Percentiles rank a stretch among this genome's conserved stretches.
These are phyloP conservation scores for Pseudorasbora parva DNA, from an alignment of 2,113 vertebrate genomes.

Conservation along the genomic window DNA sequence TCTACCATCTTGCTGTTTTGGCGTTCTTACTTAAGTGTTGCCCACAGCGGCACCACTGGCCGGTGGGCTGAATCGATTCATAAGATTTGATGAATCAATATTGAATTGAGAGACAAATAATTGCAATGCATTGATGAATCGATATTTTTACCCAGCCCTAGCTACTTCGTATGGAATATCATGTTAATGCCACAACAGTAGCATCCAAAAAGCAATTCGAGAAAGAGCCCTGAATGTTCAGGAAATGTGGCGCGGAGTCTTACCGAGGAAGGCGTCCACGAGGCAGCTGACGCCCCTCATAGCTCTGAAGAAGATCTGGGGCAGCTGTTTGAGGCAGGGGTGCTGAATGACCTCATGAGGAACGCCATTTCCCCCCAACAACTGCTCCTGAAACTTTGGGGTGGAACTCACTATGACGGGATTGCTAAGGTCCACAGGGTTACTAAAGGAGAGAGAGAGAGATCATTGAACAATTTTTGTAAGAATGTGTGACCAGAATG, in stretches of 20 bases:
- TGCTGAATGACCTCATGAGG: constrained; percentile 88
- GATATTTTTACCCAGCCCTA: no score
- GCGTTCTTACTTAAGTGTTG: no score
- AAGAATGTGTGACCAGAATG: background rate
- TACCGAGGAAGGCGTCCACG: constrained; percentile 94
- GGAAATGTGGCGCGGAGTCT: constrained; percentile 15
- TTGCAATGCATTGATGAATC: no score
- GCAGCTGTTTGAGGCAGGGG: constrained; percentile 91
- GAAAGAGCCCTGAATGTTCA: background rate
- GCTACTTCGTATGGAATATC: background rate
- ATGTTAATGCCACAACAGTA: background rate
- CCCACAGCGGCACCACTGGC: no score
- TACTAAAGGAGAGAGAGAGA: constrained; percentile 66
- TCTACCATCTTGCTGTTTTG: no score
- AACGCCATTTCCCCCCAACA: constrained; percentile 83
- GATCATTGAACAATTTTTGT: background rate
- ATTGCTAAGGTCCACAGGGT: constrained; percentile 84
- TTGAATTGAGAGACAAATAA: no score
- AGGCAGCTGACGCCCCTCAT: constrained; percentile 90
- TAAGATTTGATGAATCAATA: no score
- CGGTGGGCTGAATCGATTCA: no score
- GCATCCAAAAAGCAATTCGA: background rate
- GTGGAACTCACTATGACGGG: constrained; percentile 90
- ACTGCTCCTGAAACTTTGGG: constrained; percentile 89
- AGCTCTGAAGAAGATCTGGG: constrained; percentile 92